A percentile compares a stretch with the other conserved stretches of the same genome.
phyloP scores from a whole-genome alignment of 2,113 vertebrate species.

The Prietella phreatophila region DNA sequence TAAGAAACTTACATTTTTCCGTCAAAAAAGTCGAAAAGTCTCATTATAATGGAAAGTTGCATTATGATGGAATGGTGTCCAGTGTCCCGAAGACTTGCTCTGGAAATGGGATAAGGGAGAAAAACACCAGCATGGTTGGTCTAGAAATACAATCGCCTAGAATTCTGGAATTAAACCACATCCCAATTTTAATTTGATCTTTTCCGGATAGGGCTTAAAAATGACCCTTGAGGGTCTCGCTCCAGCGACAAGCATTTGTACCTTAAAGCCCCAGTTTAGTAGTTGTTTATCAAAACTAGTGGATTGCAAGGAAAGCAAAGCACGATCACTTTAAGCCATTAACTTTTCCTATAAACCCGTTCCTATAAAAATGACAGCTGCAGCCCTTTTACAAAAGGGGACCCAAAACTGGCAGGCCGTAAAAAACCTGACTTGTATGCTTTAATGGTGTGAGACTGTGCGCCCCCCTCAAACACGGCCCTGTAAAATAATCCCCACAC shows the following conservation, averaged over 20 bases:
- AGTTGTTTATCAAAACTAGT: background rate
- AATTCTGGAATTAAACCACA: background rate
- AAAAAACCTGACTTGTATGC: constrained; percentile 72
- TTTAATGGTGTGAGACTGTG: constrained; percentile 60
- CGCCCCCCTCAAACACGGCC: constrained; percentile 25
- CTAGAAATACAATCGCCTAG: background rate
- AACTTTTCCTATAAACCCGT: constrained; percentile 73
- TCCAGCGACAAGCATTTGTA: background rate
- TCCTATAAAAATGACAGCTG: constrained; percentile 81
- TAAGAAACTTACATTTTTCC: background rate
- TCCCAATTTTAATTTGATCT: background rate
- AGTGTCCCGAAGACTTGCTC: background rate
- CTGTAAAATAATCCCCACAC: constrained; percentile 49
- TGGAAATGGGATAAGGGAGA: background rate
- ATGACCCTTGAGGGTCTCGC: background rate
- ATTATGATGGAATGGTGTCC: background rate
- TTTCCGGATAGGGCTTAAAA: background rate
- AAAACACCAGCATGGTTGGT: background rate
- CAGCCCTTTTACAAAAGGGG: constrained; percentile 69
- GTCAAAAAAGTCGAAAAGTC: background rate
- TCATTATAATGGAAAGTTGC: background rate
- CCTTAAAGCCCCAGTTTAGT: background rate
- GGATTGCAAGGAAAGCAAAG: constrained; percentile 43
- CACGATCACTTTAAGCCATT: constrained; percentile 75
- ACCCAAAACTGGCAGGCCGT: constrained; percentile 71